Base-by-base conservation (phyloP, 2,888 invertebrate species). In the Argynnis bischoffii region DNA sequence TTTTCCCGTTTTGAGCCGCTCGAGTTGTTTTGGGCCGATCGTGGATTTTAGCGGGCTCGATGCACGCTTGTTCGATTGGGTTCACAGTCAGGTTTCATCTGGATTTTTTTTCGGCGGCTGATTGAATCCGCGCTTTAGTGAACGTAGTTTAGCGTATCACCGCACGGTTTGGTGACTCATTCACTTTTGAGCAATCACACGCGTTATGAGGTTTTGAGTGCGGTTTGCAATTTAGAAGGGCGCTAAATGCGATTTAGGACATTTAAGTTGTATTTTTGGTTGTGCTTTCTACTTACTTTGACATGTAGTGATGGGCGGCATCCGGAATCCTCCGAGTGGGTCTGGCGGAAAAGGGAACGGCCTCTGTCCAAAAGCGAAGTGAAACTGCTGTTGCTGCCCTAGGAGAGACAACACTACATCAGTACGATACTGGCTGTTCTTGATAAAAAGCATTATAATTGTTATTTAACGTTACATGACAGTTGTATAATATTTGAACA, bases 311-410 rank as follows among this genome's bases (percentile, higher is more conserved):
- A 97, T 97, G 76, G 97, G 97, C 72, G 97, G 97, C 96, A 97
- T 97, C 70, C 97, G 94, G 89, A 97, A 97, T 75, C 96, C 96
- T 56, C 97, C 97, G 59, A 97, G 93, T 53, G 97, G 97, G 88
- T 97, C 97, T 67, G 97, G 95, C 76, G 97, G 97, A 82, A 98
- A 97, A 69, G 97, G 96, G 88, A 97, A 97, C 65, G 97, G 97
- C 74, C 97, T 94, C 87, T 97, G 97, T 54, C 97, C 97, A 78
- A 96, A 97, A 81, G 97, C 97, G 92, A 98, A 97, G 93, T 98
- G 97, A 91, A 98, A 98, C 94, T 98, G 98, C 93, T 98, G 98
- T 93, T 98, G 98, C 92, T 97, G 97, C 94, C 98, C 98, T 98
- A 96, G 94, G 95, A 97, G 95, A 92, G 96, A 96, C 92, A 97